Evolutionary conservation across 1,140 invertebrate genomes (phyloP), one percentile per base, ranked within the genome.

Genomic region (Lasaia peninsularis): DNA sequence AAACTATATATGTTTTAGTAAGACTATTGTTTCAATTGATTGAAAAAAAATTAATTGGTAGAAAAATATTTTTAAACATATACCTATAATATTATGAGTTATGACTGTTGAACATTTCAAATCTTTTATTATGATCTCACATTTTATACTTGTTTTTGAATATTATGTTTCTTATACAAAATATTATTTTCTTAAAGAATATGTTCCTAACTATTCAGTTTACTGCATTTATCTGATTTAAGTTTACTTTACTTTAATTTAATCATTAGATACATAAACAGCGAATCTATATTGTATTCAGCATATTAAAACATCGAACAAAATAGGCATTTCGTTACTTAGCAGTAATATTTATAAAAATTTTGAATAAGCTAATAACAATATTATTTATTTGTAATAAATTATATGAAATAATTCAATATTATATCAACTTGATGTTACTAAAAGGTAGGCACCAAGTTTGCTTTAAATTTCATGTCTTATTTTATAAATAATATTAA

Each of bases 151-250:
- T 58, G 12, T 35, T 16, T 34, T 58, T 12, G 16, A 9, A 11
- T 21, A 57, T n/a, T 16, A n/a, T 7, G 20, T 51, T 52, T 52
- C 32, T 51, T 52, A 52, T 52, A 33, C 12, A 18, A 40, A 18
- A 20, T 8, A 18, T 20, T 44, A 18, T 44, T 44, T 44, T 57
- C 34, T 50, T 31, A 50, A 34, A 14, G 7, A n/a, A 33, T 57
- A 14, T 58, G 44, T 52, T 58, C 50, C 35, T 58, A 37, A 10
- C 28, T 58, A 9, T 28, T 37, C 35, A 7, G 44, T 48, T 58
- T 58, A 49, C 49, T 58, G 51, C 49, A 51, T 58, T 57, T 57
- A 33, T 57, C 18, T 56, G 9, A 24, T 11, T 57, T 57, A 49
- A 33, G 31, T 28, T 31, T 28, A 34, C n/a, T 16, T 35, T 28